A percentile compares a stretch with the other conserved stretches of the same genome.
Evolutionary conservation across 2,113 vertebrate genomes (phyloP).

Genomic region (Balaeniceps rex): DNA sequence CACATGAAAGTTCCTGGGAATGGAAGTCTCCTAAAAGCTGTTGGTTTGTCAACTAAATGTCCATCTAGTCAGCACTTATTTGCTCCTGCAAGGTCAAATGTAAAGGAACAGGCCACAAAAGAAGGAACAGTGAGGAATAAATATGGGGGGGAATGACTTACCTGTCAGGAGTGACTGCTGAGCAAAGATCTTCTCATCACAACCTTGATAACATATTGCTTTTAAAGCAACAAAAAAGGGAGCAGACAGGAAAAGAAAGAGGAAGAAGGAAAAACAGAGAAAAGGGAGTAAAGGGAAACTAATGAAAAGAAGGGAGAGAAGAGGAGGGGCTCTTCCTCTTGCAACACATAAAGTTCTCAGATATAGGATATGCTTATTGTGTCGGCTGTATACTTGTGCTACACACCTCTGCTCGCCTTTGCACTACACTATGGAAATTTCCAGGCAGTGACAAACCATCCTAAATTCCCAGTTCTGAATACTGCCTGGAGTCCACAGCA

Average conservation of each 20-base stretch:
- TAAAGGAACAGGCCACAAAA: neutral
- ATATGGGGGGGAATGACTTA: neutral
- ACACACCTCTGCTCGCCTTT: neutral
- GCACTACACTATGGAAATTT: neutral
- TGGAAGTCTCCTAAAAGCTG: neutral
- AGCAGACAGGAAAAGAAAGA: neutral
- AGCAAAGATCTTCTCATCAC: conserved; percentile 40
- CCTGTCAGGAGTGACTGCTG: conserved; percentile 30
- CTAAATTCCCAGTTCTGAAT: neutral
- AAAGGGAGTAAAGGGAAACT: conserved; percentile 33
- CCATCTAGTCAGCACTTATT: neutral
- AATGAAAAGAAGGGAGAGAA: conserved; percentile 12
- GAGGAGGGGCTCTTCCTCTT: conserved; percentile 11
- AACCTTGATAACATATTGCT: conserved; percentile 36
- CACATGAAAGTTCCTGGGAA: neutral
- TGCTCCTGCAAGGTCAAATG: neutral
- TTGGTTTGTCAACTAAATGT: neutral
- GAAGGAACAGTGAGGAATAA: conserved; percentile 1
- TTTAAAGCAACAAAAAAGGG: conserved; percentile 50
- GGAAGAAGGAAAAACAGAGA: conserved; percentile 27
- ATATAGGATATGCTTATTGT: neutral
- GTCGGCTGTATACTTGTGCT: neutral
- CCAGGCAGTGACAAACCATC: neutral
- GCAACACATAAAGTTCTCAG: neutral
- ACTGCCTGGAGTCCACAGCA: neutral